Conservation (phyloP, 2,797 vertebrate genomes). For the Falco rusticolus region DNA sequence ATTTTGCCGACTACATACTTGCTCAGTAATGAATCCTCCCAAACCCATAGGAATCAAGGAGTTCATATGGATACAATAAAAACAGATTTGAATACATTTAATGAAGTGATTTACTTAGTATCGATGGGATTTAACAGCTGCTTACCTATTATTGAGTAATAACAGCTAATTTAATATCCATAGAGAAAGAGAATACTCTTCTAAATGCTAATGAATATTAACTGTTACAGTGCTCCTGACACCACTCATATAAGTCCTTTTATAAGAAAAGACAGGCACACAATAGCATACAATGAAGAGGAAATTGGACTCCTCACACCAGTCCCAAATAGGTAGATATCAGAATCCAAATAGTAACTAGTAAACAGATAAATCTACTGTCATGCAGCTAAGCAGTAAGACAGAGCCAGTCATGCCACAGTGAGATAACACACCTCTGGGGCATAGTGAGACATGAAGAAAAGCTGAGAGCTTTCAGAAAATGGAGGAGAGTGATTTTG, state of each 20-base stretch:
- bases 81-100: slow-evolving; percentile 44
- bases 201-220: slow-evolving; percentile 63
- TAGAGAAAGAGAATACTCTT: slow-evolving; percentile 29
- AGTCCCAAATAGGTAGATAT: slow-evolving; percentile 34
- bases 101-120: slow-evolving; percentile 60
- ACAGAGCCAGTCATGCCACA: slow-evolving; percentile 36
- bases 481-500: slow-evolving; percentile 21
- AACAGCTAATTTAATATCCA: slow-evolving; percentile 62
- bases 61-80: slow-evolving; percentile 44
- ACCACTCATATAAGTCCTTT: slow-evolving; percentile 24
- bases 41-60: slow-evolving; percentile 15
- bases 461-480: background rate
- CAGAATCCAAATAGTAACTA: slow-evolving; percentile 48
- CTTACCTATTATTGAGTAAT: slow-evolving; percentile 62
- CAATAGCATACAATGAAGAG: slow-evolving; percentile 42
- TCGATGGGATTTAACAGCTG: slow-evolving; percentile 63
- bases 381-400: slow-evolving; percentile 19
- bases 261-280: slow-evolving; percentile 54
- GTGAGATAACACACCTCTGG: slow-evolving; percentile 56
- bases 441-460: background rate
- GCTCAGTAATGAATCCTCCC: slow-evolving; percentile 30
- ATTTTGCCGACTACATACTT: slow-evolving; percentile 16
- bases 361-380: slow-evolving; percentile 72
- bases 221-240: slow-evolving; percentile 33
- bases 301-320: slow-evolving; percentile 57